phyloP scores from a whole-genome alignment of 2,888 invertebrate genomes.

The Homarus gammarus region DNA sequence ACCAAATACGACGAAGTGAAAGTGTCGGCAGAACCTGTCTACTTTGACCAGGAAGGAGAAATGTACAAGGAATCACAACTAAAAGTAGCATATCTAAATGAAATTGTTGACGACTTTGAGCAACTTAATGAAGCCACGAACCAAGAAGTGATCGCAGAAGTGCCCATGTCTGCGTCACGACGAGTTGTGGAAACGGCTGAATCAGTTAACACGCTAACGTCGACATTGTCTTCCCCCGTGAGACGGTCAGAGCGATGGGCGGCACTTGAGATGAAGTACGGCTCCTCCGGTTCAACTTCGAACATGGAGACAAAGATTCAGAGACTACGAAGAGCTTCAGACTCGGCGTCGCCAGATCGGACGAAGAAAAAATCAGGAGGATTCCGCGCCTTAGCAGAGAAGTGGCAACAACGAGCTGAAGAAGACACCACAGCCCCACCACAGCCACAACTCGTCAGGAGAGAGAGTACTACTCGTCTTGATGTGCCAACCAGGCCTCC shows the following conservation, averaged over 20 bases:
- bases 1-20: conserved; percentile 65
- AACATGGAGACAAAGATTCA: conserved; percentile 64
- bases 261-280: conserved; percentile 68
- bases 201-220: neutral
- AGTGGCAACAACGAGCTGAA: conserved; percentile 78
- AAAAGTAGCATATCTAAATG: conserved; percentile 74
- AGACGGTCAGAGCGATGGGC: conserved; percentile 61
- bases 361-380: conserved; percentile 75
- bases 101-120: conserved; percentile 70
- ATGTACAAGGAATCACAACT: conserved; percentile 74
- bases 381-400: conserved; percentile 79
- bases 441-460: conserved; percentile 44
- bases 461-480: conserved; percentile 57
- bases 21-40: conserved; percentile 70
- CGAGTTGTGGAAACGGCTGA: conserved; percentile 24
- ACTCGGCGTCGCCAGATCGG: conserved; percentile 47
- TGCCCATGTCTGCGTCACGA: conserved; percentile 57
- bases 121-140: conserved; percentile 39
- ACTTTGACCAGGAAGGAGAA: conserved; percentile 73
- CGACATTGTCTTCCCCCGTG: neutral
- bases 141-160: conserved; percentile 66
- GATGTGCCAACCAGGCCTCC: conserved; percentile 54
- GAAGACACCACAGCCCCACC: conserved; percentile 50
- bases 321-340: conserved; percentile 56
- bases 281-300: conserved; percentile 26